phyloP scores from a whole-genome alignment of 2,797 vertebrate genomes.

The Sebastes minor region DNA sequence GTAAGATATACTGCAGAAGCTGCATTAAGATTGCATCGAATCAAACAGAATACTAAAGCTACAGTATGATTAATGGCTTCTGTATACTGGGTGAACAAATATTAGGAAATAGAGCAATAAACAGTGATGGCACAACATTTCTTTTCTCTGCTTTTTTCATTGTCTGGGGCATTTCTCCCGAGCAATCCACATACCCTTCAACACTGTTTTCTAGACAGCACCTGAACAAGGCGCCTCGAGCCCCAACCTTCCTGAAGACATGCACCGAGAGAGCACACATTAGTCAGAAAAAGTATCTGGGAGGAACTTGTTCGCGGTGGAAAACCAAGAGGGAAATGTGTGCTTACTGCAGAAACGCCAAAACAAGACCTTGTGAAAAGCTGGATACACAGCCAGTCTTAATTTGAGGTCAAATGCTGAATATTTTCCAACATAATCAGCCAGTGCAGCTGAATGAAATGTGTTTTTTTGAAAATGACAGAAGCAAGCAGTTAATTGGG shows the following conservation, averaged over 20 bases:
- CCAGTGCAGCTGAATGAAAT: neutral
- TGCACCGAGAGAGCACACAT: conserved; percentile 23
- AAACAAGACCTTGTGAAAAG: conserved; percentile 20
- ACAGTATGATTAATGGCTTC: conserved; percentile 74
- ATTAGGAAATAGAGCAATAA: conserved; percentile 65
- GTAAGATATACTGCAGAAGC: conserved; percentile 49
- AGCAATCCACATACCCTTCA: conserved; percentile 23
- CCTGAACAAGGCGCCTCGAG: conserved; percentile 32
- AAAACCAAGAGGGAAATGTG: conserved; percentile 14
- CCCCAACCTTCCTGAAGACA: conserved; percentile 36
- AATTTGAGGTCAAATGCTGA: neutral
- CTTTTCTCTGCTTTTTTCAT: conserved; percentile 28
- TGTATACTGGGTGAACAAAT: conserved; percentile 63
- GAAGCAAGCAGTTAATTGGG: neutral
- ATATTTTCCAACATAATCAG: neutral
- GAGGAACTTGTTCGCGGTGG: conserved; percentile 13
- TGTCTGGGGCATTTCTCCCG: conserved; percentile 37
- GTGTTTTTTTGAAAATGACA: neutral
- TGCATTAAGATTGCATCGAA: conserved; percentile 63
- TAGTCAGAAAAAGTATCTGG: conserved; percentile 27
- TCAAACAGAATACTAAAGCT: conserved; percentile 81
- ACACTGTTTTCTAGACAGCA: conserved; percentile 26
- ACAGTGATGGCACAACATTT: conserved; percentile 37
- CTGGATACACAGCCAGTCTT: conserved; percentile 1
- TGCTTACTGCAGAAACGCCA: conserved; percentile 19